Percentiles rank a stretch among this genome's conserved stretches.
These are phyloP conservation scores for Myiothlypis coronata DNA, from an alignment of 2,797 vertebrate genomes.

Conservation along the genomic window DNA sequence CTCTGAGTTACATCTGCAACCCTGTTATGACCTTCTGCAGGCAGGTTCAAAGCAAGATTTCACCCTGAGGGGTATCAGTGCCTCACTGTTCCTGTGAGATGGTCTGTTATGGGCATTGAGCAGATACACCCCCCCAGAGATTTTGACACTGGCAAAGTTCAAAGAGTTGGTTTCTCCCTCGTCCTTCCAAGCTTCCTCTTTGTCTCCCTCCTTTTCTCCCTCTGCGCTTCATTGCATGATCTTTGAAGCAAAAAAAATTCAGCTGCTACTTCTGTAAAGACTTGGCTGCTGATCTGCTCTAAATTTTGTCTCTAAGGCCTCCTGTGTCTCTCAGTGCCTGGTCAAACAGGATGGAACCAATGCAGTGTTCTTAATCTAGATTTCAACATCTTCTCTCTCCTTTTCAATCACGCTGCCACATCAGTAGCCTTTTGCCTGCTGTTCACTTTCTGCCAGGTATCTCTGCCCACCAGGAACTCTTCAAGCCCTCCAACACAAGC, in stretches of 20 bases:
- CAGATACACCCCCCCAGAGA: background rate
- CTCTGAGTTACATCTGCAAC: background rate
- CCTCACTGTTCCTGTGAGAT: background rate
- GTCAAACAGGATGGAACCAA: background rate
- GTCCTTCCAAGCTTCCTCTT: background rate
- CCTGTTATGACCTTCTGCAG: background rate
- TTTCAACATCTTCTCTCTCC: background rate
- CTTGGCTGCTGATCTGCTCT: background rate
- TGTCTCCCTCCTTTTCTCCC: background rate
- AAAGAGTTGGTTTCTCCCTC: background rate
- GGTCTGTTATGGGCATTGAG: background rate
- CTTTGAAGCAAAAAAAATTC: background rate
- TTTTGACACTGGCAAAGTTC: background rate
- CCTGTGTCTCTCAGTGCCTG: background rate
- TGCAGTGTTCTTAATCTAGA: background rate
- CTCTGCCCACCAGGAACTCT: background rate
- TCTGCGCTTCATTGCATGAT: rapidly evolving
- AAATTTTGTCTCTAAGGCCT: background rate
- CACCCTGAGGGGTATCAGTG: background rate
- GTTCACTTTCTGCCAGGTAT: background rate
- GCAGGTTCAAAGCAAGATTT: background rate
- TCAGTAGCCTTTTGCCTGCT: background rate
- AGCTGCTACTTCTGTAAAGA: background rate
- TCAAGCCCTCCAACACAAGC: background rate
- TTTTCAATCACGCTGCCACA: background rate